A percentile compares a stretch with the other conserved stretches of the same genome.
Conservation (phyloP, 2,113 vertebrate genomes). For the Microtus richardsoni region DNA sequence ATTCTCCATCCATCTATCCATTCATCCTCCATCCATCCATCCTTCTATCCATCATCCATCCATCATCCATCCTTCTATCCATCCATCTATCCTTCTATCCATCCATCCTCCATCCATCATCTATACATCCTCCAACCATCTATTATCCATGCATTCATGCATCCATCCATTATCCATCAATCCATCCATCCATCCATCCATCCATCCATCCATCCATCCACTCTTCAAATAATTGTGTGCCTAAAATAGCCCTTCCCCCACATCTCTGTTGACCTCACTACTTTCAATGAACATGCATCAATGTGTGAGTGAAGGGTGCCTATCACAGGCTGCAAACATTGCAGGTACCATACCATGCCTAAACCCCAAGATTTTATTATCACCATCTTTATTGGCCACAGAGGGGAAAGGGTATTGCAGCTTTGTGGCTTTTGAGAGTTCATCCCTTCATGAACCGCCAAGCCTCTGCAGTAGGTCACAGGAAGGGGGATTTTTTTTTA, state of each 20-base stretch:
- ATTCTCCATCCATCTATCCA: constrained; percentile 46
- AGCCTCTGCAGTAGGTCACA: constrained; percentile 76
- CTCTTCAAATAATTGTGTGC: constrained; percentile 29
- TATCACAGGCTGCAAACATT: constrained; percentile 61
- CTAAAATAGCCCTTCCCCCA: neutral
- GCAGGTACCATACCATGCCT: constrained; percentile 61
- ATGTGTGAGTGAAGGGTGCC: constrained; percentile 42
- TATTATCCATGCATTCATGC: neutral
- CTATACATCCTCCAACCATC: neutral
- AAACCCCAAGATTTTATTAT: constrained; percentile 81
- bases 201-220: constrained; percentile 40
- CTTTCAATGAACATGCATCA: constrained; percentile 56
- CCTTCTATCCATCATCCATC: constrained; percentile 34
- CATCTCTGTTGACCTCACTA: constrained; percentile 42
- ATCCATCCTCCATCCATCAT: constrained; percentile 19
- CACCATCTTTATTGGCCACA: constrained; percentile 77
- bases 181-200: neutral
- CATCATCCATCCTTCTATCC: neutral
- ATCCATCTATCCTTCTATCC: constrained; percentile 31
- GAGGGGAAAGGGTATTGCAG: constrained; percentile 81
- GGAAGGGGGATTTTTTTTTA: constrained; percentile 70
- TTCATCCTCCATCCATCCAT: neutral
- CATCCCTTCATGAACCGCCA: constrained; percentile 76
- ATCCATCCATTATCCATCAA: neutral
- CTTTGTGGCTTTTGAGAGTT: constrained; percentile 79